phyloP scores from a whole-genome alignment of 2,888 invertebrate genomes.

The Lithophane leautieri region DNA sequence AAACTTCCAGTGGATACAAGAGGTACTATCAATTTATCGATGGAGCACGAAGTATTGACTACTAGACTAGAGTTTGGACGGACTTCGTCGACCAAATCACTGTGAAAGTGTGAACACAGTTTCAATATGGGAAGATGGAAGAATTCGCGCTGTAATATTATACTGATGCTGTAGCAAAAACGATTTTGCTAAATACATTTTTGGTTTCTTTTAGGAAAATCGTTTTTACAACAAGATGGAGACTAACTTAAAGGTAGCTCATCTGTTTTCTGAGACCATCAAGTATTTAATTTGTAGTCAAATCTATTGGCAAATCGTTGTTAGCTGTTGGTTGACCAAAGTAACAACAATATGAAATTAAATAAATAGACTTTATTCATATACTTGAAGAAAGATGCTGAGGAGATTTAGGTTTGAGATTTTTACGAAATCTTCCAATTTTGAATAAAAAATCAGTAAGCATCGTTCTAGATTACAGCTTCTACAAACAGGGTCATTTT shows the following conservation, averaged over 20 bases:
- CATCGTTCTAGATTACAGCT: neutral
- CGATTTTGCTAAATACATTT: too few species aligned
- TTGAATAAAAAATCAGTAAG: neutral
- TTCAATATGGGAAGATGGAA: neutral
- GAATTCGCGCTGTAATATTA: neutral
- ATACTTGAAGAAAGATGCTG: too few species aligned
- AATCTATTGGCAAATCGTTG: too few species aligned
- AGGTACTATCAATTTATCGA: slow-evolving; percentile 3
- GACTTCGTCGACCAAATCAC: neutral
- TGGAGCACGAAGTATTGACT: slow-evolving; percentile 3
- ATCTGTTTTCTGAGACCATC: too few species aligned
- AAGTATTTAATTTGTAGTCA: too few species aligned
- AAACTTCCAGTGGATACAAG: slow-evolving; percentile 16
- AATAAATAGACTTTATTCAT: too few species aligned
- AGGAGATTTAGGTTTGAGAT: neutral
- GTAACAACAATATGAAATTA: too few species aligned
- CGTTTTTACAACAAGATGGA: neutral
- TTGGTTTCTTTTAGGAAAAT: neutral
- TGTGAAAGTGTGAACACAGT: neutral
- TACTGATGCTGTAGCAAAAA: neutral
- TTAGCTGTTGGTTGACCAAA: too few species aligned
- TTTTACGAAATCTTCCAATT: neutral
- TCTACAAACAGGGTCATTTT: neutral
- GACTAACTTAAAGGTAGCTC: neutral
- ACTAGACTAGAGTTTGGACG: neutral